Conservation (phyloP, 2,113 vertebrate genomes). For the Actinemys pallida region DNA sequence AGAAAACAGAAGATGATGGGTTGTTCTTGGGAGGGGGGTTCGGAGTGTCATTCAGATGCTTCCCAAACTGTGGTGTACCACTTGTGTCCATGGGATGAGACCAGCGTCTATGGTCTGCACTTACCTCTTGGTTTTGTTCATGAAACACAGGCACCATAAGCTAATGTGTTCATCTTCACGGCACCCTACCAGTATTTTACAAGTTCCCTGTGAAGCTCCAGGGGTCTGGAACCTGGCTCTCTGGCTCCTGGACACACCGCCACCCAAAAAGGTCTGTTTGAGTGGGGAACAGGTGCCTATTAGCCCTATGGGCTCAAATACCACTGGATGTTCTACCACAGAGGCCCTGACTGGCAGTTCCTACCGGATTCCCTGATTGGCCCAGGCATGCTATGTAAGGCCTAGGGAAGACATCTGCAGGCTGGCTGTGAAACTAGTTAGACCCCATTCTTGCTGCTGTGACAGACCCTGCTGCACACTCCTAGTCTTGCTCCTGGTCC, state of each 20-base stretch:
- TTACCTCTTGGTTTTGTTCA: background rate
- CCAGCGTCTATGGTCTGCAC: background rate
- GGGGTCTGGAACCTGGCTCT: too few relatives aligned
- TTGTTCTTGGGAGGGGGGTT: background rate
- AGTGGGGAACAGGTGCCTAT: background rate
- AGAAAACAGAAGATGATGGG: background rate
- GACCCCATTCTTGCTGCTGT: background rate
- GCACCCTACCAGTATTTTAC: background rate
- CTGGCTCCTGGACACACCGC: background rate
- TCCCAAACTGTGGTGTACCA: background rate
- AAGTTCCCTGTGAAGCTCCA: background rate
- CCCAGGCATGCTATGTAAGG: background rate
- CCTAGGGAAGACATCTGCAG: background rate
- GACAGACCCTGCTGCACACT: background rate
- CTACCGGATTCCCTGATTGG: background rate
- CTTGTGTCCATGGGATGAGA: background rate
- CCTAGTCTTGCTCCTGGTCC: background rate
- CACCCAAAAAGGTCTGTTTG: background rate
- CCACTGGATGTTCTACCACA: background rate
- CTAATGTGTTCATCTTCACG: background rate
- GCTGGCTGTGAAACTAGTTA: background rate
- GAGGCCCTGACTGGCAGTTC: background rate
- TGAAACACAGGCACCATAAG: background rate
- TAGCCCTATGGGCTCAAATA: background rate
- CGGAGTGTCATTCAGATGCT: background rate